Percentiles rank a stretch among this genome's conserved stretches.
Conservation (phyloP, 2,888 invertebrate species). For the Drosophila niveifrons region DNA sequence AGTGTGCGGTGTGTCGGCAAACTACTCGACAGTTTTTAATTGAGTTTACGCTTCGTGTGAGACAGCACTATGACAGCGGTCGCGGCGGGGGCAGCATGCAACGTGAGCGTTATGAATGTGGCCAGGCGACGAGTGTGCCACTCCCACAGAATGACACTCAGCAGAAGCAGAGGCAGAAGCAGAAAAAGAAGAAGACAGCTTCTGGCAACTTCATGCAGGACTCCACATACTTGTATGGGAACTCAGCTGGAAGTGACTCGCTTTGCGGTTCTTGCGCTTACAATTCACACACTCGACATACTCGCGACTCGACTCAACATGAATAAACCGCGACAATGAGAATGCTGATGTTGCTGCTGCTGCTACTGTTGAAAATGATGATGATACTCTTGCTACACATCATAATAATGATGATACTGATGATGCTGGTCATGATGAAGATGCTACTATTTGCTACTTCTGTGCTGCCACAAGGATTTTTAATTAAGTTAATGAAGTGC, state of each 20-base stretch:
- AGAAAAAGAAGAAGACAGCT: background rate
- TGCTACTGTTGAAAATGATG: background rate
- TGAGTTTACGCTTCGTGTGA: conserved; percentile 76
- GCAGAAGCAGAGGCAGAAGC: too few relatives aligned
- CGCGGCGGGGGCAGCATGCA: conserved; percentile 37
- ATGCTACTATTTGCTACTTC: conserved; percentile 26
- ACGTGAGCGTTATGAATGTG: conserved; percentile 64
- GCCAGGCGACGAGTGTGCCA: conserved; percentile 13
- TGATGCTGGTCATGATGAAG: conserved; percentile 10
- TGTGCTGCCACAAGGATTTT: conserved; percentile 53
- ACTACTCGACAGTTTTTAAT: conserved; percentile 76
- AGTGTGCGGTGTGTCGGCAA: conserved; percentile 51
- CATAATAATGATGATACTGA: conserved; percentile 7
- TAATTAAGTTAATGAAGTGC: conserved; percentile 80
- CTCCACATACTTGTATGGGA: conserved; percentile 37
- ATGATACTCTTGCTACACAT: conserved; percentile 3
- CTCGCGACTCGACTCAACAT: conserved; percentile 17
- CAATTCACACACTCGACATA: conserved; percentile 30
- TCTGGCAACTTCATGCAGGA: conserved; percentile 26
- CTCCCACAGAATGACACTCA: background rate
- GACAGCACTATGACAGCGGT: conserved; percentile 27
- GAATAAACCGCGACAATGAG: conserved; percentile 33
- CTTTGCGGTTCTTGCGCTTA: conserved; percentile 67
- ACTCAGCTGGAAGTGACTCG: conserved; percentile 68
- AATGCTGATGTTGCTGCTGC: conserved; percentile 18